Percentiles rank a stretch among this genome's conserved stretches.
Evolutionary conservation across 2,888 invertebrate species (phyloP).

Genomic region (Limnephilus rhombicus): DNA sequence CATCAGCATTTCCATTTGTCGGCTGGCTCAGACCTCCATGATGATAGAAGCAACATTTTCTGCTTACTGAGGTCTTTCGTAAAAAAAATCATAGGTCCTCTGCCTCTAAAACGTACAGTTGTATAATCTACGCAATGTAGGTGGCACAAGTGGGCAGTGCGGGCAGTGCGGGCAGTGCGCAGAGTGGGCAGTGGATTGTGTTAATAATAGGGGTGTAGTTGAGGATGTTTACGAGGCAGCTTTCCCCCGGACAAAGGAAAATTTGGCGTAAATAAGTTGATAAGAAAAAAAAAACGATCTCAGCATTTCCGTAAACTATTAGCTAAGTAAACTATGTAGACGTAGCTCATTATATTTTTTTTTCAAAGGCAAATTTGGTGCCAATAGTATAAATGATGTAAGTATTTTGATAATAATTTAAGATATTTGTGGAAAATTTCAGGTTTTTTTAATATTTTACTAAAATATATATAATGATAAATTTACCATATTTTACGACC

Average conservation of each 20-base stretch:
- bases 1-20: no score
- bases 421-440: no score
- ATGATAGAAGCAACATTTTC: no score
- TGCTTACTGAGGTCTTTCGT: no score
- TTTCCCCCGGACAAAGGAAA: neutral
- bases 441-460: no score
- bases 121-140: neutral
- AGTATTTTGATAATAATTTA: no score
- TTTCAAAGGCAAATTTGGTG: no score
- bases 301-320: neutral
- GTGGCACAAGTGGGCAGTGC: neutral
- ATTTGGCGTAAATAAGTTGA: neutral
- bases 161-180: neutral
- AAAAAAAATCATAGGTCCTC: neutral
- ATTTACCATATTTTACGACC: no score
- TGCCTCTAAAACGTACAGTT: neutral
- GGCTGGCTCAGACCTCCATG: no score
- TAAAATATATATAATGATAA: no score
- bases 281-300: neutral
- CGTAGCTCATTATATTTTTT: neutral
- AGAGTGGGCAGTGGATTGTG: neutral
- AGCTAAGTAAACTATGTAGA: neutral
- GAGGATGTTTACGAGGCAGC: neutral
- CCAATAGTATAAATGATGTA: no score
- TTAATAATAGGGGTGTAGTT: constrained; percentile 1